A percentile compares a stretch with the other conserved stretches of the same genome.
Evolutionary conservation across 2,888 invertebrate genomes (phyloP).

Genomic region (Salpingus planirostris): DNA sequence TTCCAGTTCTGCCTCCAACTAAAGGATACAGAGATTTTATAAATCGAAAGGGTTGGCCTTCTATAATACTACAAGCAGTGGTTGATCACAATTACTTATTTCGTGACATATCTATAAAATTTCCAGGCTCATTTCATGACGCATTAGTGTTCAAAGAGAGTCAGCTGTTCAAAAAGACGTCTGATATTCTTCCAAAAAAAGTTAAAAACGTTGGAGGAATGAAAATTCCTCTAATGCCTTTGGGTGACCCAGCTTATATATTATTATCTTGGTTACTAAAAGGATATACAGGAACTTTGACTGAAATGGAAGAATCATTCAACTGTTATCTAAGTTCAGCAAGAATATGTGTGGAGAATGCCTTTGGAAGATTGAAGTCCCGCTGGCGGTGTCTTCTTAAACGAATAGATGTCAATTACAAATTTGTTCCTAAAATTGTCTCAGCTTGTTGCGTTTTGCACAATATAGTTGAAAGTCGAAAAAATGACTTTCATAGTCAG

Average conservation of each 20-base stretch:
- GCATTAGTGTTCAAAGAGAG: too few species aligned
- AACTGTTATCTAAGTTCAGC: slow-evolving; percentile 2
- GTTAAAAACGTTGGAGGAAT: not conserved
- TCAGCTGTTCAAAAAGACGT: too few species aligned
- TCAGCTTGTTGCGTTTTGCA: not conserved
- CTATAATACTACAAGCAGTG: not conserved
- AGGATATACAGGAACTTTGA: not conserved
- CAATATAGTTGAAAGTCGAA: not conserved
- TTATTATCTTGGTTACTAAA: slow-evolving; percentile 8
- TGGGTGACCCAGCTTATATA: slow-evolving; percentile 9
- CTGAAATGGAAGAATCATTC: slow-evolving; percentile 1
- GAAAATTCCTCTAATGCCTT: slow-evolving; percentile 4
- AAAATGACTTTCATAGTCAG: not conserved
- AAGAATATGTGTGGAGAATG: slow-evolving; percentile 6
- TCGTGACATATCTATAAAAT: too few species aligned
- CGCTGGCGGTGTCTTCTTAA: slow-evolving; percentile 6
- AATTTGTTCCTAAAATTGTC: slow-evolving; percentile 2
- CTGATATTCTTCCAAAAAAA: too few species aligned
- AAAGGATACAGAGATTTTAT: not conserved
- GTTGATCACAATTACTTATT: not conserved
- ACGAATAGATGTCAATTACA: slow-evolving; percentile 5
- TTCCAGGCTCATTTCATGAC: too few species aligned
- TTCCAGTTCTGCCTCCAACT: not conserved
- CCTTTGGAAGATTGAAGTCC: slow-evolving; percentile 7
- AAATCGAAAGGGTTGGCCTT: not conserved